A percentile compares a stretch with the other conserved stretches of the same genome.
Conservation (phyloP, 2,888 invertebrate genomes). For the Cantharis nigra region DNA sequence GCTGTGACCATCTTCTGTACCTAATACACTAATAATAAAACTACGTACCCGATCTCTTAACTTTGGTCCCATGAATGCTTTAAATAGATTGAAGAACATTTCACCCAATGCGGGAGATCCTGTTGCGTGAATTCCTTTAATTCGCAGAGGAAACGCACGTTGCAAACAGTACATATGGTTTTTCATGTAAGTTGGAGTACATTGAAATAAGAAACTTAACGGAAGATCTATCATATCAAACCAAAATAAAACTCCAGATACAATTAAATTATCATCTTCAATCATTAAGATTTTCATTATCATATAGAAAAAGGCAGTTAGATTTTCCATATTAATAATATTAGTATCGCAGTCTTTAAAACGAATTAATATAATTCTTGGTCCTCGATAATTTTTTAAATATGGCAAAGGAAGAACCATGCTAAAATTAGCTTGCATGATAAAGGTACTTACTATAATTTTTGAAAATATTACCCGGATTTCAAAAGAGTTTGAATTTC, state of each 20-base stretch:
- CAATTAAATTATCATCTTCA: neutral
- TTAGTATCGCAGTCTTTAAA: neutral
- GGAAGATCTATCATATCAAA: neutral
- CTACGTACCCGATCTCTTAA: neutral
- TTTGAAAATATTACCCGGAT: neutral
- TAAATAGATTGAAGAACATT: neutral
- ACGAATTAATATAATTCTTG: neutral
- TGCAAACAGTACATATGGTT: neutral
- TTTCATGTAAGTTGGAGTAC: neutral
- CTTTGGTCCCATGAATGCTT: neutral
- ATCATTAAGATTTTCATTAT: neutral
- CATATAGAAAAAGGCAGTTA: neutral
- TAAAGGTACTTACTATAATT: too few relatives aligned
- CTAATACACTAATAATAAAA: neutral
- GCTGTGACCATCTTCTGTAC: too few relatives aligned
- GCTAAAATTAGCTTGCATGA: neutral
- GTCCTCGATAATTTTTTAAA: neutral
- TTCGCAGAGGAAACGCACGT: neutral
- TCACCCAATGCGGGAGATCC: neutral
- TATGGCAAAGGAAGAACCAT: neutral
- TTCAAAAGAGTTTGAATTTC: constrained; percentile 36
- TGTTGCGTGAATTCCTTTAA: neutral
- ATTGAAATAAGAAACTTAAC: neutral
- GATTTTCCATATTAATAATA: neutral
- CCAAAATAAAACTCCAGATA: neutral